These are phyloP conservation scores for Isurus oxyrinchus DNA, from an alignment of 2,113 vertebrate species.

Conservation along the genomic window DNA sequence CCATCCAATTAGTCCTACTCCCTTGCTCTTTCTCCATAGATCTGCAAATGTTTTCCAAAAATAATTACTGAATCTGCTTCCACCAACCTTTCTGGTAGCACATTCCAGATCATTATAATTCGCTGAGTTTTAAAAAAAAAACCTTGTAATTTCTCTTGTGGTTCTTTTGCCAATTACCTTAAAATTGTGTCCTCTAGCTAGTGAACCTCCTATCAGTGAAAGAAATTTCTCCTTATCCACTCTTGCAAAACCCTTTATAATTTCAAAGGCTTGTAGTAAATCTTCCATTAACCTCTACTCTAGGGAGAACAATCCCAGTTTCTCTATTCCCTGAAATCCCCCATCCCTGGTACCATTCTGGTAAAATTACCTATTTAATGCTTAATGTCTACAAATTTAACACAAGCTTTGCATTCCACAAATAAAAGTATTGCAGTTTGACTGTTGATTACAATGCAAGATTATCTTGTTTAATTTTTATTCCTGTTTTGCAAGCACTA, in stretches of 20 bases:
- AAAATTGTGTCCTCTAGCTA: not conserved
- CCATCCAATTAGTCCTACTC: not conserved
- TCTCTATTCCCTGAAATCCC: not conserved
- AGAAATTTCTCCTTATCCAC: not conserved
- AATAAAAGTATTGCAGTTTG: too few species aligned
- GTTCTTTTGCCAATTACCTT: too few species aligned
- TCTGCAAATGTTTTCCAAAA: too few species aligned
- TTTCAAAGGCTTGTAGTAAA: not conserved
- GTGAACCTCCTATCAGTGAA: not conserved
- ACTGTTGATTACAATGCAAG: too few species aligned
- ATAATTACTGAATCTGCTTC: too few species aligned
- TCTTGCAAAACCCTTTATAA: not conserved
- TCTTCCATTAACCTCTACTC: not conserved
- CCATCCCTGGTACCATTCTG: too few species aligned
- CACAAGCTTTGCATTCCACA: too few species aligned
- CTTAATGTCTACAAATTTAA: too few species aligned
- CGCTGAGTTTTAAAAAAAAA: not conserved
- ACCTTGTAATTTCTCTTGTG: not conserved
- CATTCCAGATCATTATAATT: not conserved
- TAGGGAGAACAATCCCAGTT: not conserved
- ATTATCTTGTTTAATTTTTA: too few species aligned
- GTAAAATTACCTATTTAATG: too few species aligned
- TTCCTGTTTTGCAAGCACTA: too few species aligned
- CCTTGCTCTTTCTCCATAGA: too few species aligned
- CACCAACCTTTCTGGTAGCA: not conserved